phyloP scores from a whole-genome alignment of 2,113 vertebrate species.

The Gymnarchus niloticus region DNA sequence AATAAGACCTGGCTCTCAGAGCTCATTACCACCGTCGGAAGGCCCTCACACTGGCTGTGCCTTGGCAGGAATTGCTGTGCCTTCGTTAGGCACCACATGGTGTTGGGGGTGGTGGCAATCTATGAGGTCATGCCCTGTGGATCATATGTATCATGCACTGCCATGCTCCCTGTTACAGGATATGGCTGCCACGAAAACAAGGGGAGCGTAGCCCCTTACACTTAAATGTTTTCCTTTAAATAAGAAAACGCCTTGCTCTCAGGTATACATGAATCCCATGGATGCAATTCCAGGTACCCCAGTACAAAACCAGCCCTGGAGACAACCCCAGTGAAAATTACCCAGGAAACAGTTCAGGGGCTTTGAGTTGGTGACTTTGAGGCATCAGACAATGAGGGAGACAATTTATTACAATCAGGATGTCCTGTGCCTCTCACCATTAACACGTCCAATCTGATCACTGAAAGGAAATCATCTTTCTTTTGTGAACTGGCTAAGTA shows the following conservation, averaged over 20 bases:
- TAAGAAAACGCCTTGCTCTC: background rate
- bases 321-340: background rate
- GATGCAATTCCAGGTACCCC: background rate
- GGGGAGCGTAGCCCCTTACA: background rate
- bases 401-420: slow-evolving; percentile 27
- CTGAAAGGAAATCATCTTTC: slow-evolving; percentile 29
- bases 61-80: background rate
- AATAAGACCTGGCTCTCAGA: background rate
- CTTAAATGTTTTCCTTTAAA: background rate
- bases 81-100: background rate
- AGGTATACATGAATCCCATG: background rate
- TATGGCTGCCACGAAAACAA: background rate
- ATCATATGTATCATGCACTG: too few relatives aligned
- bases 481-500: slow-evolving; percentile 28
- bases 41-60: background rate
- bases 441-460: slow-evolving; percentile 22
- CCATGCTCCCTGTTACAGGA: background rate
- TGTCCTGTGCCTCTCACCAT: slow-evolving; percentile 7
- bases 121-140: background rate
- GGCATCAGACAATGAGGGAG: slow-evolving; percentile 17
- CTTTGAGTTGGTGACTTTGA: background rate
- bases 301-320: too few relatives aligned
- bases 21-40: slow-evolving; percentile 3
- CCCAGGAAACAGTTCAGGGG: background rate
- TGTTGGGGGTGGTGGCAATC: background rate